Evolutionary conservation across 2,888 invertebrate species (phyloP).

Genomic region (Cephus sareptanus): DNA sequence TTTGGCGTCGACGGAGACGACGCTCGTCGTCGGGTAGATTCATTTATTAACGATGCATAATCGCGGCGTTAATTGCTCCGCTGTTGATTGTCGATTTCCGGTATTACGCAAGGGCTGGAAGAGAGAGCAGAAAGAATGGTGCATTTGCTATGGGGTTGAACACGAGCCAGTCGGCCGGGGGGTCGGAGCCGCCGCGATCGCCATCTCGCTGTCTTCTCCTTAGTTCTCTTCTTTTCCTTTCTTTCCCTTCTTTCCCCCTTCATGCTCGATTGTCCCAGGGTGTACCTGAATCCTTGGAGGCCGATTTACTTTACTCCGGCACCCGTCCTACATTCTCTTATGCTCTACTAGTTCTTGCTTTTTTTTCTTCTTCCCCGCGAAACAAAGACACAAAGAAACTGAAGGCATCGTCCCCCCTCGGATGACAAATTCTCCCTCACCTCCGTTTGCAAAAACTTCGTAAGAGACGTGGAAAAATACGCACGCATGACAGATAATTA

Average conservation of each 20-base stretch:
- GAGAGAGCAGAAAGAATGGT: conserved; percentile 1
- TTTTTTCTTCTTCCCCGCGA: neutral
- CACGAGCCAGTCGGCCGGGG: too few species aligned
- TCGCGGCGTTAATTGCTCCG: conserved; percentile 32
- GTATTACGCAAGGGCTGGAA: conserved; percentile 24
- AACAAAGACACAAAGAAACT: neutral
- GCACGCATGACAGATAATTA: conserved; percentile 49
- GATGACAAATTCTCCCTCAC: neutral
- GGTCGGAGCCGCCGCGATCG: too few species aligned
- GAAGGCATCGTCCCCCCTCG: neutral
- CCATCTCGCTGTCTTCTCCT: too few species aligned
- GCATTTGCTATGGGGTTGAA: conserved; percentile 1
- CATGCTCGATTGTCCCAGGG: too few species aligned
- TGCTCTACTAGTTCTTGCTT: conserved; percentile 25
- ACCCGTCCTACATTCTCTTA: neutral
- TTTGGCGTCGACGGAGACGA: neutral
- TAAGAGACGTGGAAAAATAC: conserved; percentile 45
- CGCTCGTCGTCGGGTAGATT: conserved; percentile 24
- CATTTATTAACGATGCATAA: conserved; percentile 36
- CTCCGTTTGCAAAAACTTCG: neutral
- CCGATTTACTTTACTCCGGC: too few species aligned
- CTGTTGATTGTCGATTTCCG: conserved; percentile 38
- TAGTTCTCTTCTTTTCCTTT: too few species aligned
- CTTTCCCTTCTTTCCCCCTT: too few species aligned
- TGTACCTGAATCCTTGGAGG: too few species aligned